Evolutionary conservation across 2,113 vertebrate genomes (phyloP).

Genomic region (Parotia lawesii): DNA sequence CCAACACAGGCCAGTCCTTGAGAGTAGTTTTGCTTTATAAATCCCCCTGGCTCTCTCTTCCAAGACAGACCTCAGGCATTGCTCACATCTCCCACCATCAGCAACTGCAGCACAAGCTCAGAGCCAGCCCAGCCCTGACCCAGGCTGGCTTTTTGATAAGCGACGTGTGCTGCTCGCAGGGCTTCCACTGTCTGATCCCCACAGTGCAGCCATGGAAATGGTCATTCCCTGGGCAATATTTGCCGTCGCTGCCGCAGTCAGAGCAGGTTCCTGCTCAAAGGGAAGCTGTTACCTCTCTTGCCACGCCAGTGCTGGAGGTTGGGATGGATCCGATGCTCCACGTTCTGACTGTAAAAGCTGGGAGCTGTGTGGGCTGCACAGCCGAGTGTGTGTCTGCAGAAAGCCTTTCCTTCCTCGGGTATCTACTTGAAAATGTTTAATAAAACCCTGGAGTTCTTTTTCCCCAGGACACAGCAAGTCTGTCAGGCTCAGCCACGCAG

Average conservation of each 20-base stretch:
- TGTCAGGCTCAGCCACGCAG: not conserved
- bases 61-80: not conserved
- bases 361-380: not conserved
- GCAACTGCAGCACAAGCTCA: not conserved
- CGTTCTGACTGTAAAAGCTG: not conserved
- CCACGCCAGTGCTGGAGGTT: not conserved
- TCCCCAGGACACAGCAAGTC: not conserved
- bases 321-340: not conserved
- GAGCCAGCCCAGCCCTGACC: not conserved
- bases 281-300: not conserved
- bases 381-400: not conserved
- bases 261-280: not conserved
- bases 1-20: not conserved
- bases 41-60: not conserved
- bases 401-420: not conserved
- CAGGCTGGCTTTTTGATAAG: not conserved
- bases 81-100: not conserved
- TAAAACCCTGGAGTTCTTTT: not conserved
- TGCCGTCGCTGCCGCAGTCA: fast-evolving
- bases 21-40: not conserved
- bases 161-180: fast-evolving
- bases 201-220: slow-evolving; percentile 1
- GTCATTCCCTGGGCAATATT: not conserved
- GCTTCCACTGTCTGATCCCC: not conserved
- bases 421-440: not conserved